Percentiles rank a stretch among this genome's conserved stretches.
phyloP scores from a whole-genome alignment of 2,113 vertebrate genomes.

The Talpa occidentalis region DNA sequence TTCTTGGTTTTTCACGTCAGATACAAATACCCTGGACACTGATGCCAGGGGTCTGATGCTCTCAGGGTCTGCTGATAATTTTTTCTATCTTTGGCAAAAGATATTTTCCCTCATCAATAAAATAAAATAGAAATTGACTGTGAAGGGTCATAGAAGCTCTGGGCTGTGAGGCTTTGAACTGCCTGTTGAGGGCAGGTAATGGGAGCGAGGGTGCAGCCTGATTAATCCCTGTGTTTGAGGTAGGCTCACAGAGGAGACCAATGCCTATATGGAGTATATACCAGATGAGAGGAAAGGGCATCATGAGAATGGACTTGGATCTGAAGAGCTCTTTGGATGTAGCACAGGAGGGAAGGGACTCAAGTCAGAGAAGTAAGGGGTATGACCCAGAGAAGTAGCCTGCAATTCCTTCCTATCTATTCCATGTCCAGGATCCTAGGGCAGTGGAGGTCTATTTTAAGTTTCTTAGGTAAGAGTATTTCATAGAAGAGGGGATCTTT shows the following conservation, averaged over 20 bases:
- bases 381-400: not conserved
- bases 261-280: not conserved
- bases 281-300: not conserved
- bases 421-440: not conserved
- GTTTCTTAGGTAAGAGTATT: not conserved
- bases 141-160: not conserved
- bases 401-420: not conserved
- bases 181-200: rapidly evolving
- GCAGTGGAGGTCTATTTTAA: not conserved
- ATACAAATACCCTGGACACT: not conserved
- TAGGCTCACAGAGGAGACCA: not conserved
- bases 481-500: not conserved
- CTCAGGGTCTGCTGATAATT: not conserved
- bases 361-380: not conserved
- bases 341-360: not conserved
- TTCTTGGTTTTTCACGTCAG: not conserved
- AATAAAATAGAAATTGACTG: not conserved
- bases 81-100: not conserved
- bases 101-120: not conserved
- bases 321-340: not conserved
- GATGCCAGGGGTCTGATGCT: not conserved
- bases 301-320: not conserved
- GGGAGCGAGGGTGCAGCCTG: not conserved
- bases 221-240: not conserved
- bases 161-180: not conserved